Conservation (phyloP, 2,888 invertebrate species). For the Epistrophe grossulariae region DNA sequence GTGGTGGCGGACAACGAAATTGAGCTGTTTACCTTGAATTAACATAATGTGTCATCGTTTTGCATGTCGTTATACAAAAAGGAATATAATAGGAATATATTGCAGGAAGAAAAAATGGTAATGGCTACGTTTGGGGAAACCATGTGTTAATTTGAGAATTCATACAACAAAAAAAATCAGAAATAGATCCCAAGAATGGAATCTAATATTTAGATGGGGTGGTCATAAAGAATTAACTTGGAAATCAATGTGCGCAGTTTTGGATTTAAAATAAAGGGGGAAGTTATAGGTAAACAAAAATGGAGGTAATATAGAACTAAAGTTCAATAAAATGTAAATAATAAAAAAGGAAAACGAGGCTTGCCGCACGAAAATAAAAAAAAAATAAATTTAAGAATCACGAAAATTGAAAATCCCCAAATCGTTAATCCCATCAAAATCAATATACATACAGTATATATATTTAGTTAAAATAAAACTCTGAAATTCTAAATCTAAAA, state of each 20-base stretch:
- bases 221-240: background rate
- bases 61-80: slow-evolving; percentile 51
- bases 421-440: too few relatives aligned
- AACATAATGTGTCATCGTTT: slow-evolving; percentile 75
- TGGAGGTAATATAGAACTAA: background rate
- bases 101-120: background rate
- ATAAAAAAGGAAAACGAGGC: too few relatives aligned
- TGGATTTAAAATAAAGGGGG: background rate
- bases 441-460: too few relatives aligned
- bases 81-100: slow-evolving; percentile 23
- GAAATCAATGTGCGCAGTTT: slow-evolving; percentile 25
- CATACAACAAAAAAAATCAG: background rate
- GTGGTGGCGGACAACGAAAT: slow-evolving; percentile 53
- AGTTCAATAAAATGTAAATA: background rate
- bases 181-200: slow-evolving; percentile 21
- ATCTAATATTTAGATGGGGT: slow-evolving; percentile 15
- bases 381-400: too few relatives aligned
- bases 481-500: too few relatives aligned
- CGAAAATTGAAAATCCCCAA: too few relatives aligned
- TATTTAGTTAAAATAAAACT: too few relatives aligned
- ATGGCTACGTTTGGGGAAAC: slow-evolving; percentile 13
- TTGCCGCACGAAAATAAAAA: too few relatives aligned
- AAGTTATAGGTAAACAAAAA: background rate
- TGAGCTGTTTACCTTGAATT: slow-evolving; percentile 71
- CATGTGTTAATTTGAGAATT: slow-evolving; percentile 57